Evolutionary conservation across 2,113 vertebrate genomes (phyloP).

Genomic region (Eonycteris spelaea): DNA sequence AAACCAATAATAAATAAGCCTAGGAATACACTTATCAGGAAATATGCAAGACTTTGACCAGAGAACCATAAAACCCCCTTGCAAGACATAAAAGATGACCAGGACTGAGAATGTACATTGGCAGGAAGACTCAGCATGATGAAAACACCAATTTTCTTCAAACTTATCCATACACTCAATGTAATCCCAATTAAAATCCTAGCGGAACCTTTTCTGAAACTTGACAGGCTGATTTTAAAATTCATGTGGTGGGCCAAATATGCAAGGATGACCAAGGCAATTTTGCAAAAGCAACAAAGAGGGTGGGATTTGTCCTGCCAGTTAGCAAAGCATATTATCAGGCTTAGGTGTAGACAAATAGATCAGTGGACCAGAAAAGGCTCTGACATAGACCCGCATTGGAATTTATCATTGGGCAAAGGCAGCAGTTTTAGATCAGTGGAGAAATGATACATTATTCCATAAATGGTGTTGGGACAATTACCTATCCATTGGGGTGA

Average conservation of each 20-base stretch:
- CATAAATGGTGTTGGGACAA: background rate
- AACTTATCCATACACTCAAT: background rate
- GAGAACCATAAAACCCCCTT: background rate
- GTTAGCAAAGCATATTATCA: slow-evolving; percentile 1
- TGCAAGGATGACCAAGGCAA: background rate
- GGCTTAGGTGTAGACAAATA: background rate
- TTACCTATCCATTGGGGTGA: background rate
- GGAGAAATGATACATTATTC: background rate
- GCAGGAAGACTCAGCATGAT: background rate
- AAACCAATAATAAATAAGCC: background rate
- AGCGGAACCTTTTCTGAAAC: background rate
- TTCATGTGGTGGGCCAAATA: background rate
- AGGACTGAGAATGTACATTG: background rate
- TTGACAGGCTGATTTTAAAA: slow-evolving; percentile 18
- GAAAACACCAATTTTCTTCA: background rate
- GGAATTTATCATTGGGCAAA: background rate
- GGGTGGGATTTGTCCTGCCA: background rate
- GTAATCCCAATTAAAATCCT: background rate
- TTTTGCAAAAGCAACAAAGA: slow-evolving; percentile 35
- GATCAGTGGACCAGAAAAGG: background rate
- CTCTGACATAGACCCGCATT: accelerated
- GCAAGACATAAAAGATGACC: background rate
- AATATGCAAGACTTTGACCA: background rate
- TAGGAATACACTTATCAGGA: background rate
- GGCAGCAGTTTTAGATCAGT: background rate